These are phyloP conservation scores for Chironomus striatipennis DNA, from an alignment of 1,140 invertebrate genomes.

Conservation along the genomic window DNA sequence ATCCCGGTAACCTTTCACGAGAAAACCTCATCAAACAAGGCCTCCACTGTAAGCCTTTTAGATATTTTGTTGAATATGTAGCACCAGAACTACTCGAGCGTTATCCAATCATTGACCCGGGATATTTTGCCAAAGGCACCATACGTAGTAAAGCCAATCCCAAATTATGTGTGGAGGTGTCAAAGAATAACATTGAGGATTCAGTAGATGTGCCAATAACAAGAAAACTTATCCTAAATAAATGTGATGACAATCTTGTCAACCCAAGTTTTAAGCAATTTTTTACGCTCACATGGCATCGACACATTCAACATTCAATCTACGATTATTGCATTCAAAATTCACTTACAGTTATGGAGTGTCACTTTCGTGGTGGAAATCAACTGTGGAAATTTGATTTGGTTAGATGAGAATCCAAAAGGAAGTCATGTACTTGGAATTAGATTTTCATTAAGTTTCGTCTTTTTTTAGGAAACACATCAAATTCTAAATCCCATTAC, in stretches of 20 bases:
- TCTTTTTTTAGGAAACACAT: not conserved
- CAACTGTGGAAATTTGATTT: slow-evolving; percentile 69
- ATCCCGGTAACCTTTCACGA: slow-evolving; percentile 59
- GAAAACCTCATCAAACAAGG: slow-evolving; percentile 55
- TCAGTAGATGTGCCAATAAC: slow-evolving; percentile 42
- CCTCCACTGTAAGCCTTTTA: slow-evolving; percentile 69
- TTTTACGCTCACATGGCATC: slow-evolving; percentile 49
- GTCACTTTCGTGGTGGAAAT: slow-evolving; percentile 65
- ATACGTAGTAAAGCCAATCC: slow-evolving; percentile 56
- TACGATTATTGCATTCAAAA: slow-evolving; percentile 60
- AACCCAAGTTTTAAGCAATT: slow-evolving; percentile 32
- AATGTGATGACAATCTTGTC: slow-evolving; percentile 31
- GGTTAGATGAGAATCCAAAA: no score
- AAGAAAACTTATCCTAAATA: slow-evolving; percentile 26
- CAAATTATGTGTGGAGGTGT: slow-evolving; percentile 66
- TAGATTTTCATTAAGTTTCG: not conserved
- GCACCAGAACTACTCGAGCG: slow-evolving; percentile 67
- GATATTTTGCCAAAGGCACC: slow-evolving; percentile 58
- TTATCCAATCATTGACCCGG: slow-evolving; percentile 71
- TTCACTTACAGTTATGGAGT: slow-evolving; percentile 30
- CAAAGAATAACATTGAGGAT: slow-evolving; percentile 52
- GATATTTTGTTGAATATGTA: slow-evolving; percentile 76
- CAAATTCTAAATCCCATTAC: not conserved
- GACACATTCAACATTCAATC: slow-evolving; percentile 58
- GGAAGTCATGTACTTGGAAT: no score